phyloP scores from a whole-genome alignment of 2,797 vertebrate genomes.

The Acipenser oxyrinchus region DNA sequence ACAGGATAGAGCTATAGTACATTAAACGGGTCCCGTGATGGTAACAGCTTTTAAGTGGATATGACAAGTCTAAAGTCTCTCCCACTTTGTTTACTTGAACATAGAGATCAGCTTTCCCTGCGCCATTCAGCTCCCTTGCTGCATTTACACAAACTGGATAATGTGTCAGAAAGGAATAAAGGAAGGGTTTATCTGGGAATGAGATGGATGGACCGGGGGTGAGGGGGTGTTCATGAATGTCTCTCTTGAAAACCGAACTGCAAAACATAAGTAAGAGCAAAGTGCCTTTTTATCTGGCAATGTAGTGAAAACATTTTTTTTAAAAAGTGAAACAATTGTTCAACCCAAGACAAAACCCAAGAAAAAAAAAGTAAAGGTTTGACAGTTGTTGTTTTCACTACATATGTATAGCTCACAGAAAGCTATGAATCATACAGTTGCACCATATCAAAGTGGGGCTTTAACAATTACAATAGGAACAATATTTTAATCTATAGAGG shows the following conservation, averaged over 20 bases:
- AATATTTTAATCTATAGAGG: no score
- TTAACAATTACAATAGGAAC: no score
- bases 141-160: slow-evolving; percentile 30
- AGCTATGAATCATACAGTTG: no score
- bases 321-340: background rate
- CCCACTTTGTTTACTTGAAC: slow-evolving; percentile 1
- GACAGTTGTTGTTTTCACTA: no score
- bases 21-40: background rate
- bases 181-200: slow-evolving; percentile 51
- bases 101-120: slow-evolving; percentile 51
- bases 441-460: no score
- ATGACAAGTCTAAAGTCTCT: slow-evolving; percentile 2
- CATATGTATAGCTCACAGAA: no score
- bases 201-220: slow-evolving; percentile 21
- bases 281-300: background rate
- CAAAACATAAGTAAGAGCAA: slow-evolving; percentile 27
- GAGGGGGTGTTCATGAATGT: slow-evolving; percentile 26
- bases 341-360: no score
- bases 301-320: background rate
- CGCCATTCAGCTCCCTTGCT: slow-evolving; percentile 40
- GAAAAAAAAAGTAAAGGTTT: no score
- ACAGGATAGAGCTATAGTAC: background rate
- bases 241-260: slow-evolving; percentile 24
- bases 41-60: slow-evolving; percentile 11
- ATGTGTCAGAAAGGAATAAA: slow-evolving; percentile 47